Evolutionary conservation across 2,888 invertebrate genomes (phyloP).

Genomic region (Tanytarsus gracilentus): DNA sequence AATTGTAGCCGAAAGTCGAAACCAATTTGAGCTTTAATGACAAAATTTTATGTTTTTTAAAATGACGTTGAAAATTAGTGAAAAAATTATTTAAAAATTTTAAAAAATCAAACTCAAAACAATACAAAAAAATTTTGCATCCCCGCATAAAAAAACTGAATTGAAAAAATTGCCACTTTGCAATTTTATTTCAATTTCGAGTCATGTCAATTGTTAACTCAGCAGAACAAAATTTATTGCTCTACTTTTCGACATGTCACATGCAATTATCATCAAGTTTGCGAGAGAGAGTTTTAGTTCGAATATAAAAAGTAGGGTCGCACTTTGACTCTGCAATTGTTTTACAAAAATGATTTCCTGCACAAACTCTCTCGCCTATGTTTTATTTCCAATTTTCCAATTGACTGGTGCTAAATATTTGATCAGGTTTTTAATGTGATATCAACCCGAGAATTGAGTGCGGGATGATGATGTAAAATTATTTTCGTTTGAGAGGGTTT

Average conservation of each 20-base stretch:
- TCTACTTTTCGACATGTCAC: conserved; percentile 9
- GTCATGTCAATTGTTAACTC: conserved; percentile 7
- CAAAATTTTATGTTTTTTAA: no score
- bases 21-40: not conserved
- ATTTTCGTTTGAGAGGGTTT: no score
- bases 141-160: not conserved
- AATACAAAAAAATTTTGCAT: not conserved
- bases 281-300: not conserved
- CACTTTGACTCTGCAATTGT: not conserved
- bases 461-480: not conserved
- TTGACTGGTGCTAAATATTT: conserved; percentile 27
- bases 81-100: no score
- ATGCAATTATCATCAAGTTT: conserved; percentile 10
- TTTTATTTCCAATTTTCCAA: conserved; percentile 22
- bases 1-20: no score
- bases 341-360: conserved; percentile 7
- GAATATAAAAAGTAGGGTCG: conserved; percentile 4
- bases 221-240: conserved; percentile 17
- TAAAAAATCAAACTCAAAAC: not conserved
- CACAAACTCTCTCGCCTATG: not conserved
- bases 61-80: no score
- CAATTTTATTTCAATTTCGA: conserved; percentile 6
- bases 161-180: not conserved
- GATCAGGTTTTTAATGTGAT: conserved; percentile 13
- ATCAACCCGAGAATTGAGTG: not conserved